Conservation (phyloP, 2,113 vertebrate genomes). For the Notiomystis cincta region DNA sequence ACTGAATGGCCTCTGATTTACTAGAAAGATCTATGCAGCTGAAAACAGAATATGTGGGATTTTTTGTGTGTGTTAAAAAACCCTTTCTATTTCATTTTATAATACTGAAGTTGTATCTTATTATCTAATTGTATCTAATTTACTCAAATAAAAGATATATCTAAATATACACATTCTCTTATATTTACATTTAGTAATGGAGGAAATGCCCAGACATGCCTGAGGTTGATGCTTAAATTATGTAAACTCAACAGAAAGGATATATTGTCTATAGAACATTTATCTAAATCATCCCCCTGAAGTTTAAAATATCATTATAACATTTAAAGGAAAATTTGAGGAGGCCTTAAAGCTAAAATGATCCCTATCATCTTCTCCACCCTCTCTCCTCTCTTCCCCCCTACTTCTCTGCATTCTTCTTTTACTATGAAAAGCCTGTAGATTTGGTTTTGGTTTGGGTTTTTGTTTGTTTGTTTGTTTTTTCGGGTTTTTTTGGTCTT, state of each 20-base stretch:
- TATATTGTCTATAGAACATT: background rate
- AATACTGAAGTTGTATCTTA: background rate
- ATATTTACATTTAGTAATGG: background rate
- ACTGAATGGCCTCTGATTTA: background rate
- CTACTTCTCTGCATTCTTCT: background rate
- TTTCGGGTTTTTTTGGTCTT: background rate
- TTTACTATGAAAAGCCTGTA: background rate
- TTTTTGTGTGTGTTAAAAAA: background rate
- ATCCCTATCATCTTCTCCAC: background rate
- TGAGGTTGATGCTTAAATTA: background rate
- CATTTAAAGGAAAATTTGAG: background rate
- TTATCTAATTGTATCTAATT: background rate
- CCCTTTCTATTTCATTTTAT: background rate
- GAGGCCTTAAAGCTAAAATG: background rate
- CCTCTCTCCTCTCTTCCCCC: background rate
- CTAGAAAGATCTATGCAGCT: background rate
- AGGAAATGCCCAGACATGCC: background rate
- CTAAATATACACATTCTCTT: background rate
- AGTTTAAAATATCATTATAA: background rate
- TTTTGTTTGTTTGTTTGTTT: background rate
- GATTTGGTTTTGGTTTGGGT: background rate
- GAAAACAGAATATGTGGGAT: background rate
- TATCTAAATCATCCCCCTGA: background rate
- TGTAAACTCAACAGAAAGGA: background rate
- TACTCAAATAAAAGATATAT: background rate